phyloP scores from a whole-genome alignment of 2,888 invertebrate species.

The Tribolium freemani region DNA sequence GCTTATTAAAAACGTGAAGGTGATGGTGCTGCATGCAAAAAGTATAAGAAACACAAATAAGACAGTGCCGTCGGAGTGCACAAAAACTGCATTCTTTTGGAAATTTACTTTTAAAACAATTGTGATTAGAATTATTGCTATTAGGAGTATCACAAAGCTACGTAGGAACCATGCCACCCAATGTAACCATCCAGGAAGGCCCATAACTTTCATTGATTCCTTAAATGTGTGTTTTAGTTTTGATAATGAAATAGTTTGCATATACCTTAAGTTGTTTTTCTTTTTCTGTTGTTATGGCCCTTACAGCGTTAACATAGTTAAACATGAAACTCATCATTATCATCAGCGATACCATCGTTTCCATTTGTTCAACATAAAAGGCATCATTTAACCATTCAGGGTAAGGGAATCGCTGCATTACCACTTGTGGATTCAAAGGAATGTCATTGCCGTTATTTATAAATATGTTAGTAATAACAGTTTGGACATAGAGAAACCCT shows the following conservation, averaged over 20 bases:
- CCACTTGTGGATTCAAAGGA: background rate
- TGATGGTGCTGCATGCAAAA: conserved; percentile 23
- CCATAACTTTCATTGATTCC: conserved; percentile 45
- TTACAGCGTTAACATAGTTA: conserved; percentile 74
- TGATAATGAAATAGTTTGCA: background rate
- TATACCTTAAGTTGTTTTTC: conserved; percentile 75
- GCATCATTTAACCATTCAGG: conserved; percentile 76
- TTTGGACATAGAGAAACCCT: conserved; percentile 76
- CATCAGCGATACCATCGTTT: conserved; percentile 77
- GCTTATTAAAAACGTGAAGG: conserved; percentile 34
- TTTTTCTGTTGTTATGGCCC: conserved; percentile 76
- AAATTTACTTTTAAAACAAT: conserved; percentile 30
- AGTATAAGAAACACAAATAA: conserved; percentile 28
- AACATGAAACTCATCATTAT: conserved; percentile 83
- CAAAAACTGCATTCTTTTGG: conserved; percentile 7
- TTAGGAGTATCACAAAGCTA: conserved; percentile 23
- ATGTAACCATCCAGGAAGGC: conserved; percentile 37
- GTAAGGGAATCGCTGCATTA: conserved; percentile 75
- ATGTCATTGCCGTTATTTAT: background rate
- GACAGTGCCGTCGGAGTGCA: conserved; percentile 11
- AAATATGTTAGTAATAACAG: conserved; percentile 52
- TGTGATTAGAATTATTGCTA: conserved; percentile 17
- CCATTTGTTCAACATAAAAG: conserved; percentile 72
- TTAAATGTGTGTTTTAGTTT: background rate
- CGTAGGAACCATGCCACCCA: conserved; percentile 38